Conservation (phyloP, 2,888 invertebrate species). For the Orthosia cruda region DNA sequence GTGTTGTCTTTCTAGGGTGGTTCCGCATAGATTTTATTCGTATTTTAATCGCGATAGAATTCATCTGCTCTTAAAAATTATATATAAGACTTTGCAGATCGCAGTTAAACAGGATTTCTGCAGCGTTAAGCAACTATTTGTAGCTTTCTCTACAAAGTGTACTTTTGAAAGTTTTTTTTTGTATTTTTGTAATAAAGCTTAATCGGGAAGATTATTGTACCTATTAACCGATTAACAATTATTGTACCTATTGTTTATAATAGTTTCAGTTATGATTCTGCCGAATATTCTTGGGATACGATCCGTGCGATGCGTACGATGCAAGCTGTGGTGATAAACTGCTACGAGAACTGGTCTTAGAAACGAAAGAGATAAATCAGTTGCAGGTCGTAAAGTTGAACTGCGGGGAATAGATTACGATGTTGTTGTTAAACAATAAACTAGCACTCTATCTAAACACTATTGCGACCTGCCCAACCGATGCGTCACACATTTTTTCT, state of each 20-base stretch:
- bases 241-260: no score
- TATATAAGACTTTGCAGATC: constrained; percentile 48
- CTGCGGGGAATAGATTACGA: constrained; percentile 37
- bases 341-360: constrained; percentile 1
- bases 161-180: background rate
- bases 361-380: constrained; percentile 29
- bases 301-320: background rate
- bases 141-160: constrained; percentile 21
- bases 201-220: no score
- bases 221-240: no score
- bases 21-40: constrained; percentile 32
- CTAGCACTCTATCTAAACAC: constrained; percentile 40
- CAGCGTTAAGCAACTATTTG: constrained; percentile 43
- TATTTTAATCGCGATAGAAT: constrained; percentile 47
- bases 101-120: constrained; percentile 38
- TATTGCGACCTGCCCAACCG: constrained; percentile 14
- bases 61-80: constrained; percentile 59
- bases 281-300: no score
- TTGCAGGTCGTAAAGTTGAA: constrained; percentile 49
- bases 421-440: constrained; percentile 39
- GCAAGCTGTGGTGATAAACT: constrained; percentile 7
- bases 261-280: background rate
- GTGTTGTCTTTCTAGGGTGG: constrained; percentile 10
- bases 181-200: background rate
- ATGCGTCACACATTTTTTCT: background rate